Base-by-base conservation (phyloP, 1,140 invertebrate species). In the Spodoptera frugiperda region DNA sequence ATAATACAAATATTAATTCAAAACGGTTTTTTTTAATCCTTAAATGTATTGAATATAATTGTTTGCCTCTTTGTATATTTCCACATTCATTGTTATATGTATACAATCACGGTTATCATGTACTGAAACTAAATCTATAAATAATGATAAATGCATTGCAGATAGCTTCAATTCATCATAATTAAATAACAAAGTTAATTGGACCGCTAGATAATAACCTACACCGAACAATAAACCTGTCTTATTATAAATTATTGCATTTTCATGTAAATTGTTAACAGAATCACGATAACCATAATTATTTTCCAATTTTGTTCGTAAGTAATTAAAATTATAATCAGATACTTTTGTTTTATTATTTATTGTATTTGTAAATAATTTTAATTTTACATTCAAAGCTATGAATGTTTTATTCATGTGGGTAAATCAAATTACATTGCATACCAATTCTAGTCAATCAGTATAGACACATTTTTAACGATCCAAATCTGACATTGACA, bases 211-310 rank as follows among this genome's bases (percentile, higher is more conserved):
- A 61, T 61, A 61, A 61, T 61, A 39, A 61, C 33, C 57, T 61
- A 61, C 33, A 44, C 11, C n/a, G 57, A 61, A 61, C 57, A 61
- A 61, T 61, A 61, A 61, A 61, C 33, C 57, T 61, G 57, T 61
- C 33, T 61, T 61, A 61, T 44, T 61, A 44, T 44, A 44, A 61
- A 61, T 61, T 61, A 44, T 61, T 61, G 33, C 30, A 39, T 39
- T 61, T 44, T 61, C 33, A 61, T 61, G 57, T 61, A 61, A 61
- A 61, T 59, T 59, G 14, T 30, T 15, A 12, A 59, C 55, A 59
- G 21, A 33, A 59, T 33, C 55, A 39, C 14, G 55, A 59, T 59
- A 33, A 59, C 33, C 5, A 39, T 15, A n/a, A 59, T 59, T 39
- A 44, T 61, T 61, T 44, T 30, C 33, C 33, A 61, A 61, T 15